Percentiles rank a stretch among this genome's conserved stretches.
Conservation (phyloP, 2,797 vertebrate genomes). For the Acipenser transmontanus region DNA sequence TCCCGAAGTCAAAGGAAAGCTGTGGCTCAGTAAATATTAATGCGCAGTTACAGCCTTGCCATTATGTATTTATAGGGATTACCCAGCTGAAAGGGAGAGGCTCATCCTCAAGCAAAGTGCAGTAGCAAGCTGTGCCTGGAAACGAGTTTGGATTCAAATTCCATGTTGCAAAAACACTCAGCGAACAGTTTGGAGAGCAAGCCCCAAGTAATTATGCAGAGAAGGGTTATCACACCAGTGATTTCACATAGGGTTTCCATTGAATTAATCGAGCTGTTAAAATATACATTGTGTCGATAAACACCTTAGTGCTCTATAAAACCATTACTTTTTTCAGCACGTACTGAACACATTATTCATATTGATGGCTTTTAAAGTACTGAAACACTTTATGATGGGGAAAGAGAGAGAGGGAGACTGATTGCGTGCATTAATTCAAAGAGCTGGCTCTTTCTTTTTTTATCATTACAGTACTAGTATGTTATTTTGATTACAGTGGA, state of each 20-base stretch:
- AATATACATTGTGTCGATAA: background rate
- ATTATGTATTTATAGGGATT: conserved; percentile 2
- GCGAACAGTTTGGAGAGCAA: background rate
- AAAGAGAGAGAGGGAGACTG: too few species aligned
- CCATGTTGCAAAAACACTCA: background rate
- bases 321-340: background rate
- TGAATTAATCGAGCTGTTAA: too few species aligned
- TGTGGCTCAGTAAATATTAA: background rate
- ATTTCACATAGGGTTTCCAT: background rate
- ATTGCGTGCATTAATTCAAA: too few species aligned
- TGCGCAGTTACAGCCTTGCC: background rate
- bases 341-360: background rate
- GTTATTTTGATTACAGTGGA: too few species aligned
- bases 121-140: background rate
- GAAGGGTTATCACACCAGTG: background rate
- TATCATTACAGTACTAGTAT: too few species aligned
- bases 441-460: too few species aligned
- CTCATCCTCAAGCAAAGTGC: background rate
- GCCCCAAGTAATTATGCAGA: background rate
- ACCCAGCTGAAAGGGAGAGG: background rate
- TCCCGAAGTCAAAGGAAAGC: background rate
- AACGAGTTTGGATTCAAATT: background rate
- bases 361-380: background rate
- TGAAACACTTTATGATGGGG: background rate
- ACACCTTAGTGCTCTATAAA: background rate